phyloP scores from a whole-genome alignment of 2,888 invertebrate genomes.

The Helleia helle region DNA sequence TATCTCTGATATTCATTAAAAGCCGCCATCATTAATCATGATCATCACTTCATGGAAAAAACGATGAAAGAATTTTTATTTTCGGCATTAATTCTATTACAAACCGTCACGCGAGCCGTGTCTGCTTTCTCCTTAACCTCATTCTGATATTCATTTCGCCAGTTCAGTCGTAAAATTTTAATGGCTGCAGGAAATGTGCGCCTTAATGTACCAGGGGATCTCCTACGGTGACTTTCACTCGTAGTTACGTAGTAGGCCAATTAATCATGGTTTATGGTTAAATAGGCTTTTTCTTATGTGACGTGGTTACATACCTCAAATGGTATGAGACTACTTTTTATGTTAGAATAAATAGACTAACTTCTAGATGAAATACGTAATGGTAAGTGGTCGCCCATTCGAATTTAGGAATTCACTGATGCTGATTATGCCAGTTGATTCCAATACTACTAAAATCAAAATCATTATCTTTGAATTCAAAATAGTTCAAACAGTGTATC shows the following conservation, averaged over 20 bases:
- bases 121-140: constrained; percentile 59
- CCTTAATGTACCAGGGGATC: constrained; percentile 43
- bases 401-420: too few species aligned
- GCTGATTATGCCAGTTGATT: too few species aligned
- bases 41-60: constrained; percentile 3
- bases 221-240: constrained; percentile 27
- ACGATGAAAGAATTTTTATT: constrained; percentile 13
- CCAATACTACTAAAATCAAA: too few species aligned
- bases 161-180: constrained; percentile 69
- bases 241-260: constrained; percentile 28
- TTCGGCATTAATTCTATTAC: constrained; percentile 20
- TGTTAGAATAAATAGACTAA: too few species aligned
- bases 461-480: too few species aligned
- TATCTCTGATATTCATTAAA: neutral
- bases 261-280: constrained; percentile 28
- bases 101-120: constrained; percentile 44
- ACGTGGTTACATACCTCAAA: neutral
- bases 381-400: too few species aligned
- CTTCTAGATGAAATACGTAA: too few species aligned
- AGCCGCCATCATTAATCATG: constrained; percentile 11
- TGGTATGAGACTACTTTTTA: neutral
- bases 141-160: constrained; percentile 66
- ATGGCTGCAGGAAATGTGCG: constrained; percentile 53
- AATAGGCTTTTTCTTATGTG: constrained; percentile 9
- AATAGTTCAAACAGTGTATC: too few species aligned